Percentiles rank a stretch among this genome's conserved stretches.
phyloP scores from a whole-genome alignment of 2,113 vertebrate genomes.

The Xyliphius kryptos region DNA sequence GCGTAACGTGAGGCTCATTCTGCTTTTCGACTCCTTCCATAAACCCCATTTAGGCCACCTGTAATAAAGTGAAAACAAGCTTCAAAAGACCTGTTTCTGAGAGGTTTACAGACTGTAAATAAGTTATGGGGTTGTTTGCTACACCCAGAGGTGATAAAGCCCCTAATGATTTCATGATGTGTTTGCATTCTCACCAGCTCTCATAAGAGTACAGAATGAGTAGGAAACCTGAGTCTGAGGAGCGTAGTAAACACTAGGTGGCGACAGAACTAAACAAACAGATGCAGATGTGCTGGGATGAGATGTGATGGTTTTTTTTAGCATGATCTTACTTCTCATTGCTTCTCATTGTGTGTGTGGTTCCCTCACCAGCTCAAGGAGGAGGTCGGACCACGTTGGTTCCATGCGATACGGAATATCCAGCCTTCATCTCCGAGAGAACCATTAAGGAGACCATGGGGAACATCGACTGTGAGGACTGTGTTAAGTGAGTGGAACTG shows the following conservation, averaged over 20 bases:
- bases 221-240: background rate
- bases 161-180: conserved; percentile 2
- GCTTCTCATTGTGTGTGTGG: conserved; percentile 12
- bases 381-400: too few species aligned
- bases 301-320: too few species aligned
- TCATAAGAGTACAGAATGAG: too few species aligned
- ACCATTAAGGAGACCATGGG: conserved; percentile 98
- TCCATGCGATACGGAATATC: conserved; percentile 97
- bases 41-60: background rate
- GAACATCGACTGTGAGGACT: conserved; percentile 88
- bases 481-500: conserved; percentile 81
- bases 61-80: background rate
- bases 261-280: conserved; percentile 40
- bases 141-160: background rate
- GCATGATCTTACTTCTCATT: background rate
- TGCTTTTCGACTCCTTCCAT: conserved; percentile 1
- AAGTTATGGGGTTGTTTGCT: background rate
- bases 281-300: too few species aligned
- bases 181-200: background rate
- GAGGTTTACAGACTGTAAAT: background rate
- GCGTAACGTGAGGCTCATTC: background rate
- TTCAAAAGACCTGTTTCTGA: background rate
- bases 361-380: conserved; percentile 75
- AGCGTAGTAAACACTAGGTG: conserved; percentile 38
- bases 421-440: conserved; percentile 93